Conservation (phyloP, 2,888 invertebrate genomes). For the Mystacides longicornis region DNA sequence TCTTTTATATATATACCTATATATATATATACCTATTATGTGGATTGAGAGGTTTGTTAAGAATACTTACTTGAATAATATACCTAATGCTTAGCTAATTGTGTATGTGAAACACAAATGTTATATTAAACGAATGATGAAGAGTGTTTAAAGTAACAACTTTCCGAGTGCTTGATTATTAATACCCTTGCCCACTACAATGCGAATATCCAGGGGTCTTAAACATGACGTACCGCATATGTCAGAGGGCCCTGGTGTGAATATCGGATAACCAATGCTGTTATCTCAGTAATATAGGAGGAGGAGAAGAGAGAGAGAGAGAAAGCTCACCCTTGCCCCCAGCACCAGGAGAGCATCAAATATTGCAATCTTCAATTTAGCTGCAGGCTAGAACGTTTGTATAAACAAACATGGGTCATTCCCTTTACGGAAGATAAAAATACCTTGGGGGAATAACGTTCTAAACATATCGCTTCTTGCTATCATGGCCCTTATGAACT, state of each 20-base stretch:
- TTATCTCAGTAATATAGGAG: neutral
- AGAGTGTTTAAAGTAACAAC: neutral
- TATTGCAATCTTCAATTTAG: conserved; percentile 1
- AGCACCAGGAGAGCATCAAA: neutral
- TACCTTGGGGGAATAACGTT: neutral
- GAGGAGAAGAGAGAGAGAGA: neutral
- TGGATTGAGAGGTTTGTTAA: too few species aligned
- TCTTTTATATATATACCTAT: too few species aligned
- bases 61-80: too few species aligned
- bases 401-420: neutral
- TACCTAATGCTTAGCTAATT: too few species aligned
- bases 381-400: neutral
- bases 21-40: too few species aligned
- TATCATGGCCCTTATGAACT: neutral
- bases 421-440: neutral
- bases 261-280: neutral
- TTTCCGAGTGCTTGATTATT: too few species aligned
- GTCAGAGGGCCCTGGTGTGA: too few species aligned
- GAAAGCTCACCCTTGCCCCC: too few species aligned
- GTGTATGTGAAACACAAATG: neutral
- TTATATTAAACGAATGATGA: neutral
- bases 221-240: too few species aligned
- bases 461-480: conserved; percentile 1
- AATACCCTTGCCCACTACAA: too few species aligned
- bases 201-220: too few species aligned